A percentile compares a stretch with the other conserved stretches of the same genome.
phyloP scores from a whole-genome alignment of 2,797 vertebrate genomes.

The Tarsius wallacei region DNA sequence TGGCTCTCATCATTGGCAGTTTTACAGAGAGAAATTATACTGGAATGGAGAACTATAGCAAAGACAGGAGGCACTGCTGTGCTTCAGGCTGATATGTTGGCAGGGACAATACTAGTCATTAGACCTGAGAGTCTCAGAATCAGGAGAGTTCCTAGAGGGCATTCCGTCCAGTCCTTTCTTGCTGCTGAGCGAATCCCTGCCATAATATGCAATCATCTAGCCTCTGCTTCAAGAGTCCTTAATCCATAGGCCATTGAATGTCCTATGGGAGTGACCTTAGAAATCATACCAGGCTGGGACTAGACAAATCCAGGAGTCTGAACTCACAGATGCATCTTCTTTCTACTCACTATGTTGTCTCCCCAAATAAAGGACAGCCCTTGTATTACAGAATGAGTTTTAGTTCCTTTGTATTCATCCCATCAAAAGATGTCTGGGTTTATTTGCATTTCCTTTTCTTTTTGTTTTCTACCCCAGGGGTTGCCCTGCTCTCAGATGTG shows the following conservation, averaged over 20 bases:
- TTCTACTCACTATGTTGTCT: background rate
- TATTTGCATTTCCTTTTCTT: conserved; percentile 37
- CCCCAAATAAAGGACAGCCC: background rate
- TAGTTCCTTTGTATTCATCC: background rate
- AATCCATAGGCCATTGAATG: background rate
- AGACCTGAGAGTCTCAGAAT: background rate
- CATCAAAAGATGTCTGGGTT: background rate
- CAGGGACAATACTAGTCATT: background rate
- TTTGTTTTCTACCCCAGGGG: conserved; percentile 89
- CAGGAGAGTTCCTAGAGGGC: background rate
- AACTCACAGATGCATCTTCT: background rate
- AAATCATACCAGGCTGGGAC: background rate
- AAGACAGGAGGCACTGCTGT: background rate
- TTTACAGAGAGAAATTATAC: background rate
- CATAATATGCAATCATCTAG: background rate
- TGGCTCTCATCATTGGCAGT: background rate
- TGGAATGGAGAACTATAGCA: background rate
- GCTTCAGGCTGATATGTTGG: background rate
- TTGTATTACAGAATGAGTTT: background rate
- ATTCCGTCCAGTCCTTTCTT: background rate
- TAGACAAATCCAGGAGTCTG: background rate
- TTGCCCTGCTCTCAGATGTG: conserved; percentile 93
- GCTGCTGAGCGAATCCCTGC: background rate
- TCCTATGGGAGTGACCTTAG: background rate
- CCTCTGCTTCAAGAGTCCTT: background rate